A percentile compares a stretch with the other conserved stretches of the same genome.
Evolutionary conservation across 92 coral and sea anemone species (phyloP).

Genomic region (Nematostella vectensis): DNA sequence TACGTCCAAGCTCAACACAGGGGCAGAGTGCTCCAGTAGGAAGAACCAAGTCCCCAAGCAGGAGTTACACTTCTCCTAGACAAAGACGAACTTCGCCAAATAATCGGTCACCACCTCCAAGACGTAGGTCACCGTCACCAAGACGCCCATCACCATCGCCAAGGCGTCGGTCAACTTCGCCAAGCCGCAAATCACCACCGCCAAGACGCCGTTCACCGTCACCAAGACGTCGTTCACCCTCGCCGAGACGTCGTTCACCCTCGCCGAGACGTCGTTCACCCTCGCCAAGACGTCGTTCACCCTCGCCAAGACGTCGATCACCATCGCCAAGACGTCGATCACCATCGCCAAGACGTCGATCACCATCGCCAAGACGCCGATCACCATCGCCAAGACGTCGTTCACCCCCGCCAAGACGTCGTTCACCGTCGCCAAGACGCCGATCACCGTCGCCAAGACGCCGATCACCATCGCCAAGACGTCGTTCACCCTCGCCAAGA

Average conservation of each 20-base stretch:
- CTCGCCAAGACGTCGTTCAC: not conserved
- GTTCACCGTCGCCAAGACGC: constrained; percentile 4
- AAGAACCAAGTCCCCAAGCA: too few relatives aligned
- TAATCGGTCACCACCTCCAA: not conserved
- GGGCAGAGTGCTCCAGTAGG: too few relatives aligned
- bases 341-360: constrained; percentile 2
- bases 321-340: not conserved
- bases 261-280: not conserved
- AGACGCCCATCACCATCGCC: not conserved
- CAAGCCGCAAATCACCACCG: not conserved
- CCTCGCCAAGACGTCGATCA: not conserved
- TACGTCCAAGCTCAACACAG: too few relatives aligned
- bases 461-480: not conserved
- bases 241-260: not conserved
- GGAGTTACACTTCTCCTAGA: too few relatives aligned
- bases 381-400: constrained; percentile 8
- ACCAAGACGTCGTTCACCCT: not conserved
- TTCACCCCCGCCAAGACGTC: constrained; percentile 3
- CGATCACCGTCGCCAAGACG: not conserved
- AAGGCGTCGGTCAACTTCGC: not conserved
- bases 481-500: not conserved
- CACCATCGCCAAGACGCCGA: not conserved
- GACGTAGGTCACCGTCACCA: constrained; percentile 3
- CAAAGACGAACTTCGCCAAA: not conserved
- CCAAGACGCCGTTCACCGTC: not conserved